These are phyloP conservation scores for Axinella damicornis DNA, from an alignment of 37 sponge, comb jelly and placozoan genomes.

Conservation along the genomic window DNA sequence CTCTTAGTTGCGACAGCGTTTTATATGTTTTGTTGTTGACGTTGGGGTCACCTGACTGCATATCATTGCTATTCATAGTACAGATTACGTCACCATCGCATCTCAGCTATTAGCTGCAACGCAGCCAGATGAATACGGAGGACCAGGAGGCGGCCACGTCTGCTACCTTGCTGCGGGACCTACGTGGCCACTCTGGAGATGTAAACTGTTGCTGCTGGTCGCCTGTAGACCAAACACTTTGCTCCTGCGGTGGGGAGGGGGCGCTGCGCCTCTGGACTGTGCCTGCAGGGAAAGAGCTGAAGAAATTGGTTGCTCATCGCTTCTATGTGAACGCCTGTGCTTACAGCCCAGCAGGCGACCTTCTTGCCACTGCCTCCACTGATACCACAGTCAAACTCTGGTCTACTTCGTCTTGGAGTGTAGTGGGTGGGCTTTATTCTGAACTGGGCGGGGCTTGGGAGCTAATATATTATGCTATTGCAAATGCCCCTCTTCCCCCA, in stretches of 20 bases:
- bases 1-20: no score
- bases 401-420: conserved; percentile 66
- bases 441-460: no score
- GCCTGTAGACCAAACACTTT: conserved; percentile 34
- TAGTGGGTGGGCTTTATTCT: background rate
- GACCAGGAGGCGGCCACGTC: no score
- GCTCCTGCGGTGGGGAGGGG: conserved; percentile 68
- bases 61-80: no score
- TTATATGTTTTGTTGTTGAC: no score
- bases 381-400: conserved; percentile 70
- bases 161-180: background rate
- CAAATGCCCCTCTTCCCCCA: background rate
- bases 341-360: conserved; percentile 60
- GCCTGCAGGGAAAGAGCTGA: background rate
- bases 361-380: conserved; percentile 68
- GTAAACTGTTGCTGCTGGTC: conserved; percentile 75
- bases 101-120: no score
- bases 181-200: conserved; percentile 63
- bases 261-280: conserved; percentile 57
- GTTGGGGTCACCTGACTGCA: no score
- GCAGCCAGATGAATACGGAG: no score
- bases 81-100: no score
- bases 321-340: conserved; percentile 70
- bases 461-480: no score
- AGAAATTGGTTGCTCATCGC: conserved; percentile 48